Evolutionary conservation across 2,113 vertebrate genomes (phyloP), one percentile per base, ranked within the genome.

Genomic region (Pelecanus crispus): DNA sequence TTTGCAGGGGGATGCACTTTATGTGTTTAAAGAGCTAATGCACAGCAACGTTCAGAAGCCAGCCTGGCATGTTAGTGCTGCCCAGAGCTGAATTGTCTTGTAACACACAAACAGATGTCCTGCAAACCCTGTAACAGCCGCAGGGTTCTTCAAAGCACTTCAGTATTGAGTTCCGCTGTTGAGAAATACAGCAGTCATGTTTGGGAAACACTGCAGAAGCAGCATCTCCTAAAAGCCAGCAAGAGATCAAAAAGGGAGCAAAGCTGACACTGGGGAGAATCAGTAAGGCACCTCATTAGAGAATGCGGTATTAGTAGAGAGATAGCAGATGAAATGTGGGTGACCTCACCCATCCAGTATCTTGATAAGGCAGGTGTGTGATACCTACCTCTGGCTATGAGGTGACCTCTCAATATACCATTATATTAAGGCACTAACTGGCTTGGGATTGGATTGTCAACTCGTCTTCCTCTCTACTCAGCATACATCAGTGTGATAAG

Each of bases 251-350:
- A 40, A 47, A 24, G 26, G 20, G 38, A 71, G 50, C 71, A 45
- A 63, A 81, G 42, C 55, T 50, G 21, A 40, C 40, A 40, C 79
- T 4, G 16, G 19, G 58, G 19, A 71, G 28, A 44, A n/a, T 9
- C 16, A 44, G 32, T 15, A 21, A 65, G 26, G 26, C 10, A 44
- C 22, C 28, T 31, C 20, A 6, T 11, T 6, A 24, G 52, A 47
- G 50, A 72, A 59, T 0, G 0, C 0, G 2, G 50, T 38, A 34
- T 10, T 24, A 22, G 21, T 1, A 32, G 13, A 52, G 52, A 59
- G 88, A 72, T 3, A 38, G 74, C 6, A 17, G 12, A 8, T 7
- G 18, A 61, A 31, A 61, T 8, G 55, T 18, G 38, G 34, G 67
- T 40, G 53, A 74, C 52, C 11, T 74, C 59, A n/a, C 25, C 59